Percentiles rank a stretch among this genome's conserved stretches.
phyloP scores from a whole-genome alignment of 2,888 invertebrate genomes.

The Eurois occulta region DNA sequence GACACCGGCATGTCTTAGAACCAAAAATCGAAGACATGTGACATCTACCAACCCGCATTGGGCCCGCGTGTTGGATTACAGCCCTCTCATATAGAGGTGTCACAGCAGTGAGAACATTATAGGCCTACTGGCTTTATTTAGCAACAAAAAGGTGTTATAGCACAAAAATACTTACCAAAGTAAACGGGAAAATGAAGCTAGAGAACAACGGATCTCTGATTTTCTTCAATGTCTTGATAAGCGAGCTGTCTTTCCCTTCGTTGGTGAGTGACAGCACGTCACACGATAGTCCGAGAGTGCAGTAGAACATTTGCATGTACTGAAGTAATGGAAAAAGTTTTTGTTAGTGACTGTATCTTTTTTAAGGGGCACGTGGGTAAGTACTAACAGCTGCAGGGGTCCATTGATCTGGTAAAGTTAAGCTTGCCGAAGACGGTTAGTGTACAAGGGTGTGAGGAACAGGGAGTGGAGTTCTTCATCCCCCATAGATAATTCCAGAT shows the following conservation, averaged over 20 bases:
- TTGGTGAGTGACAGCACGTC: slow-evolving; percentile 37
- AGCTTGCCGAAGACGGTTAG: too few species aligned
- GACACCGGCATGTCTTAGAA: too few species aligned
- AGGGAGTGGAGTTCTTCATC: too few species aligned
- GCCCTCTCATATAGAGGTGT: background rate
- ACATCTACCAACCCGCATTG: too few species aligned
- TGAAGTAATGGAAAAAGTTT: slow-evolving; percentile 19
- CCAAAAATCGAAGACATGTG: too few species aligned
- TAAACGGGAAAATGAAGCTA: slow-evolving; percentile 20
- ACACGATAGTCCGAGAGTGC: slow-evolving; percentile 47
- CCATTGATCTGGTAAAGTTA: too few species aligned
- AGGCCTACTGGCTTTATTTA: background rate
- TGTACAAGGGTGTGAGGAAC: too few species aligned
- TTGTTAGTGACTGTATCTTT: background rate
- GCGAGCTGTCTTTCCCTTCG: slow-evolving; percentile 18
- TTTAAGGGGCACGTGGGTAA: background rate
- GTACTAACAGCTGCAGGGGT: too few species aligned
- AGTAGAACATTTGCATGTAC: slow-evolving; percentile 49
- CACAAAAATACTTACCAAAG: slow-evolving; percentile 39
- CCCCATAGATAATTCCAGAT: too few species aligned
- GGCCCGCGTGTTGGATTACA: too few species aligned
- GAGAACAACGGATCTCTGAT: slow-evolving; percentile 51
- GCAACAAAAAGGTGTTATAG: too few species aligned
- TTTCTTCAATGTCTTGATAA: slow-evolving; percentile 33
- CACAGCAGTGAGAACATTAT: background rate